Conservation (phyloP, 2,797 vertebrate species). For the Crax fasciolata region DNA sequence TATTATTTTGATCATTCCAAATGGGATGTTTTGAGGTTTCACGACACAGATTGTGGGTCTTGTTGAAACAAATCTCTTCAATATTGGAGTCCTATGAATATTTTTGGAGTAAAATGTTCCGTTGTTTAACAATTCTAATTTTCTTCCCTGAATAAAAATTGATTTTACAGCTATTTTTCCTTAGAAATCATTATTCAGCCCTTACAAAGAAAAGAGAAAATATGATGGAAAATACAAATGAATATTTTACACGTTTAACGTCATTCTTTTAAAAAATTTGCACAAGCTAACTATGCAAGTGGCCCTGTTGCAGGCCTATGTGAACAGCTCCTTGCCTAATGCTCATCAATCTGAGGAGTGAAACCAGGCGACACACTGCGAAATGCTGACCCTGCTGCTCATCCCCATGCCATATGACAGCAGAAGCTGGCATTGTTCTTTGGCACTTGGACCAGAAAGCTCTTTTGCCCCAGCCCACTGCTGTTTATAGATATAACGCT, state of each 20-base stretch:
- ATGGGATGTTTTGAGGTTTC: neutral
- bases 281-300: neutral
- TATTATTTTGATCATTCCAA: neutral
- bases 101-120: neutral
- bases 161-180: neutral
- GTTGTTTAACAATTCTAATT: neutral
- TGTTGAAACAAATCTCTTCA: neutral
- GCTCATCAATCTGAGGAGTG: constrained; percentile 1
- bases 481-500: constrained; percentile 3
- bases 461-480: neutral
- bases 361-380: neutral
- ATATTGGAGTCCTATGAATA: neutral
- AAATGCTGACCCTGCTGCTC: constrained; percentile 36
- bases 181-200: neutral
- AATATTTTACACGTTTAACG: neutral
- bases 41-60: neutral
- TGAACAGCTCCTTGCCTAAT: constrained; percentile 20
- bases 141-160: neutral
- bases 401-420: constrained; percentile 59
- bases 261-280: neutral
- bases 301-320: neutral
- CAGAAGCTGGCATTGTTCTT: constrained; percentile 31
- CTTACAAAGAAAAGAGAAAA: neutral
- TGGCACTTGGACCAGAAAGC: constrained; percentile 3
- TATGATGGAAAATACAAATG: neutral